phyloP scores from a whole-genome alignment of 2,797 vertebrate species.

The Geotrypetes seraphini region DNA sequence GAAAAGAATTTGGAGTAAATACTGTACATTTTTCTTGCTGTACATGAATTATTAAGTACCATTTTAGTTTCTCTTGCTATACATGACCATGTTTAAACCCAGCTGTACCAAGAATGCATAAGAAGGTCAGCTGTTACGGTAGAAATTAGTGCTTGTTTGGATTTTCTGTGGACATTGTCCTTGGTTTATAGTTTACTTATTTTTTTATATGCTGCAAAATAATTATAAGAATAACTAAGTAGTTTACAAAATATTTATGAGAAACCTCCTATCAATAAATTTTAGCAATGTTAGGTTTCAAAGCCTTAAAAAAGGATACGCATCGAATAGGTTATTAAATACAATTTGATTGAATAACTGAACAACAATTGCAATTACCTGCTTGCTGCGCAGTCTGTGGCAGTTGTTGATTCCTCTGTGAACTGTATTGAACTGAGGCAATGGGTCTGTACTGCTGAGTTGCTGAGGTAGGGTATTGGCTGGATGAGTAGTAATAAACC shows the following conservation, averaged over 20 bases:
- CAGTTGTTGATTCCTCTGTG: constrained; percentile 63
- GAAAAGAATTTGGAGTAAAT: too few species aligned
- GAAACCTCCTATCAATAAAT: neutral
- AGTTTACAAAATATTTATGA: too few species aligned
- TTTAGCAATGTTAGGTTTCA: neutral
- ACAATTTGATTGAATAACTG: neutral
- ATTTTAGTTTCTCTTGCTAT: too few species aligned
- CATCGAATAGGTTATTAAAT: neutral
- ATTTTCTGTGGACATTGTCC: too few species aligned
- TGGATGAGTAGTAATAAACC: constrained; percentile 72
- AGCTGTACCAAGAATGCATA: too few species aligned
- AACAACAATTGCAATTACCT: constrained; percentile 44
- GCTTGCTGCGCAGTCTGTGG: constrained; percentile 49
- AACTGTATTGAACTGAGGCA: constrained; percentile 65
- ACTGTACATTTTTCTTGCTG: too few species aligned
- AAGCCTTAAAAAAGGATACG: neutral
- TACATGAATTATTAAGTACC: accelerated
- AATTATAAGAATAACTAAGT: too few species aligned
- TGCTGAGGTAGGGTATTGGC: constrained; percentile 87
- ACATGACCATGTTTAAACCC: too few species aligned
- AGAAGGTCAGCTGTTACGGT: too few species aligned
- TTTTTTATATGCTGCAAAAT: too few species aligned
- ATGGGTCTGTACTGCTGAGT: constrained; percentile 72
- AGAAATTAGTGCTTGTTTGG: too few species aligned
- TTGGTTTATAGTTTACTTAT: too few species aligned